phyloP scores from a whole-genome alignment of 2,797 vertebrate genomes.

The Buceros bicornis region DNA sequence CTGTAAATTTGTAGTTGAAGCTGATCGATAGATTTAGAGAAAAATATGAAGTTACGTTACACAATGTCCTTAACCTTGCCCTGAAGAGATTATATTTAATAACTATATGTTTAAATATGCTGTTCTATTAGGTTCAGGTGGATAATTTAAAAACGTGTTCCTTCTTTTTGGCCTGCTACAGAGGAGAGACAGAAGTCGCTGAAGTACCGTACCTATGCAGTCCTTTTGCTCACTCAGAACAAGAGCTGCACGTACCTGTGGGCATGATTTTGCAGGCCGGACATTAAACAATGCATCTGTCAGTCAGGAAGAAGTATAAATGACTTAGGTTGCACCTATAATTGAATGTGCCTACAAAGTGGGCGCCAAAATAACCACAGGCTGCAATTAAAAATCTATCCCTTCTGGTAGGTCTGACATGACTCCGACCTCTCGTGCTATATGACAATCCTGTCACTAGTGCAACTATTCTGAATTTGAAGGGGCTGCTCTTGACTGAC shows the following conservation, averaged over 20 bases:
- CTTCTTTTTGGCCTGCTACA: background rate
- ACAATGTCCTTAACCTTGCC: background rate
- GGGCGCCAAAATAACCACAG: background rate
- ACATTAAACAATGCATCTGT: slow-evolving; percentile 7
- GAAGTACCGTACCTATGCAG: background rate
- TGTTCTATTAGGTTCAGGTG: background rate
- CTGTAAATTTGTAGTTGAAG: background rate
- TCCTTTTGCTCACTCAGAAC: background rate
- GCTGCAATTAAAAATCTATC: background rate
- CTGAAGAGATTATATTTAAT: background rate
- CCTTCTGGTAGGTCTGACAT: background rate
- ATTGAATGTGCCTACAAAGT: background rate
- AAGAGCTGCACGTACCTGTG: slow-evolving; percentile 20
- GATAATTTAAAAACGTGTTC: background rate
- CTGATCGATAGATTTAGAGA: background rate
- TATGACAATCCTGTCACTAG: background rate
- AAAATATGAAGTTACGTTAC: background rate
- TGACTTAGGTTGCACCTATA: background rate
- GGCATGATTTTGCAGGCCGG: slow-evolving; percentile 13
- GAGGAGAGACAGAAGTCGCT: background rate
- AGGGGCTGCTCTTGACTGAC: background rate
- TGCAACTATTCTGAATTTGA: background rate
- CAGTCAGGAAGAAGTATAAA: slow-evolving; percentile 14
- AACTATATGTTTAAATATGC: slow-evolving; percentile 1
- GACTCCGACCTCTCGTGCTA: background rate